phyloP scores from a whole-genome alignment of 2,888 invertebrate genomes.

The Sinelater perroti region DNA sequence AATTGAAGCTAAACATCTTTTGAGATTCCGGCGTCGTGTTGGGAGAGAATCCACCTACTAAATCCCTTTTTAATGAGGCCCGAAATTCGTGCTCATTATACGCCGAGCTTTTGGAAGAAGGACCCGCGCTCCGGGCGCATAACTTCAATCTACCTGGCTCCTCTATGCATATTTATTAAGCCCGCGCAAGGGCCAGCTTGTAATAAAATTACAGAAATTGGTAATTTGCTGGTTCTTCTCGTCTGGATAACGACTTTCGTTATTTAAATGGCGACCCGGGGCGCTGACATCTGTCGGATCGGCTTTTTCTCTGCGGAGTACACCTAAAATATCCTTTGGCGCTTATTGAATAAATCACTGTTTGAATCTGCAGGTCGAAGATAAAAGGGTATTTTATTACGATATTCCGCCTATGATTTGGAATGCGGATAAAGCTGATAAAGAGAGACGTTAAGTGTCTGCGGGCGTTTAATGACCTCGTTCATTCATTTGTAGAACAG shows the following conservation, averaged over 20 bases:
- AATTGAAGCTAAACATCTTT: constrained; percentile 31
- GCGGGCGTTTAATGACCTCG: too few species aligned
- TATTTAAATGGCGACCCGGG: constrained; percentile 36
- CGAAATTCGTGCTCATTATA: constrained; percentile 41
- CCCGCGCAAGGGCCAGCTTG: constrained; percentile 35
- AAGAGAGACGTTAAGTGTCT: too few species aligned
- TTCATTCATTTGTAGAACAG: too few species aligned
- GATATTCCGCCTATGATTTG: too few species aligned
- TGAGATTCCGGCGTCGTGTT: constrained; percentile 31
- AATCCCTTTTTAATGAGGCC: constrained; percentile 43
- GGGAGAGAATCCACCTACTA: constrained; percentile 38
- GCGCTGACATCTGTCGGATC: constrained; percentile 35
- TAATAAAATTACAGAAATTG: constrained; percentile 40
- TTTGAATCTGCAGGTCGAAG: too few species aligned
- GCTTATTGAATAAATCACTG: too few species aligned
- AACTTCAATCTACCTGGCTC: constrained; percentile 39
- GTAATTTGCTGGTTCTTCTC: constrained; percentile 38
- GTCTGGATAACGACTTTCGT: constrained; percentile 34
- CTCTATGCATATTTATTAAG: constrained; percentile 41
- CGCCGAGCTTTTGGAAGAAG: constrained; percentile 37
- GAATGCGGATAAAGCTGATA: too few species aligned
- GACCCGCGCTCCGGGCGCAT: constrained; percentile 36
- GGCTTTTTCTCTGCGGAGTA: constrained; percentile 26
- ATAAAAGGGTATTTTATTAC: too few species aligned
- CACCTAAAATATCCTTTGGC: too few species aligned